phyloP scores from a whole-genome alignment of 2,797 vertebrate species.

The Aulostomus chinensis region DNA sequence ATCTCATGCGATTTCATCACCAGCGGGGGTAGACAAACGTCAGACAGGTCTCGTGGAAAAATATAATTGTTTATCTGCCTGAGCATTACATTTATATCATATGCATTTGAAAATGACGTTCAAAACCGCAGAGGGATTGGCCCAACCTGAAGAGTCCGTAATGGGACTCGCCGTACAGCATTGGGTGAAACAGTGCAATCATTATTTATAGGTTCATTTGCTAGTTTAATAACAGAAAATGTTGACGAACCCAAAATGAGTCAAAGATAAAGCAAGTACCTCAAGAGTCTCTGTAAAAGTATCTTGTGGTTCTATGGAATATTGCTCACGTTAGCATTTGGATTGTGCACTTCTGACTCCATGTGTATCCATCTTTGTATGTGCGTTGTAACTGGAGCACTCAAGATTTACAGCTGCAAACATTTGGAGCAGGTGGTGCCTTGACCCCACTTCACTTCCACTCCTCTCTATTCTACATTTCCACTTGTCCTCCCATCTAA shows the following conservation, averaged over 20 bases:
- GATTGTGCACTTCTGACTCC: conserved; percentile 36
- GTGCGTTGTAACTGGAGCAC: conserved; percentile 37
- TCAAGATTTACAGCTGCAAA: conserved; percentile 66
- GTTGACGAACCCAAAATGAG: no score
- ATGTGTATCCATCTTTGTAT: conserved; percentile 44
- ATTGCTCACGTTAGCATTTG: conserved; percentile 4
- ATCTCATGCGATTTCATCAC: conserved; percentile 74
- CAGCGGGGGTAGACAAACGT: conserved; percentile 37
- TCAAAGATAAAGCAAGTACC: no score
- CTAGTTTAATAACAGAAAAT: no score
- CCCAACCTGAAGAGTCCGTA: no score
- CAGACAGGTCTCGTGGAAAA: conserved; percentile 60
- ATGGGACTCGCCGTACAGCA: no score
- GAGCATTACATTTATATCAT: conserved; percentile 10
- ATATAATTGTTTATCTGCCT: conserved; percentile 58
- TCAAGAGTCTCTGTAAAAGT: no score
- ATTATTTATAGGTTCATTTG: no score
- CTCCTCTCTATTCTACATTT: conserved; percentile 7
- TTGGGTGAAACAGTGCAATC: no score
- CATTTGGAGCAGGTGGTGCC: conserved; percentile 82
- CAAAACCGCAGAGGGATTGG: no score
- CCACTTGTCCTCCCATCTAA: conserved; percentile 43
- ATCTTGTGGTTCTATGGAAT: conserved; percentile 1
- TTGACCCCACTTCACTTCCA: conserved; percentile 54
- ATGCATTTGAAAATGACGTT: conserved; percentile 7